Percentiles rank a stretch among this genome's conserved stretches.
phyloP scores from a whole-genome alignment of 2,888 invertebrate species.

The Caenorhabditis sulstoni region DNA sequence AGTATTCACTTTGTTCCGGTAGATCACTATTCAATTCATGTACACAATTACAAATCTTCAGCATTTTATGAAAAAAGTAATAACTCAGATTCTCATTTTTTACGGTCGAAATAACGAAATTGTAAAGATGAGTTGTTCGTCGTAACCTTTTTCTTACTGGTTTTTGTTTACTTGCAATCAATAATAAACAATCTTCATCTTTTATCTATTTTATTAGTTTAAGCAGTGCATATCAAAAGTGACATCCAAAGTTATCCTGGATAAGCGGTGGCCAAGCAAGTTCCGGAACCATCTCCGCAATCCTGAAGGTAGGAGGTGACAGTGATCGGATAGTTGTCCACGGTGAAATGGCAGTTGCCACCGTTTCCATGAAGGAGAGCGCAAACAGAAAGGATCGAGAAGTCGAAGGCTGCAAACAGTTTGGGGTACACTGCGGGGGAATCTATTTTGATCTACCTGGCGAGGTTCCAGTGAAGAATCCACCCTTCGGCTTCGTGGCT shows the following conservation, averaged over 20 bases:
- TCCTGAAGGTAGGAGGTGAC: conserved; percentile 75
- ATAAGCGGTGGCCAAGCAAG: conserved; percentile 74
- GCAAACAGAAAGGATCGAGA: conserved; percentile 77
- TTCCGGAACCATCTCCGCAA: conserved; percentile 70
- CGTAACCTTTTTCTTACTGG: conserved; percentile 6
- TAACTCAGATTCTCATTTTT: conserved; percentile 47
- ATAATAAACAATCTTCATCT: not conserved
- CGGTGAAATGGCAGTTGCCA: conserved; percentile 72
- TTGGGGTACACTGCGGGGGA: conserved; percentile 10
- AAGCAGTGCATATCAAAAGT: not conserved
- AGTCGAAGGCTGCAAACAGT: conserved; percentile 76
- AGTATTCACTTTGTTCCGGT: conserved; percentile 24
- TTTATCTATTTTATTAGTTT: too few relatives aligned
- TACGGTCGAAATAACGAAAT: conserved; percentile 33
- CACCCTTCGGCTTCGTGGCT: conserved; percentile 74
- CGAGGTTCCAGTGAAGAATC: conserved; percentile 78
- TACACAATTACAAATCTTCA: conserved; percentile 21
- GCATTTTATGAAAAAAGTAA: conserved; percentile 45
- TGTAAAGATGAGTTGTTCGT: conserved; percentile 25
- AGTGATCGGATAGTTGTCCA: conserved; percentile 65
- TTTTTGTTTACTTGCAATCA: conserved; percentile 20
- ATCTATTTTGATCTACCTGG: conserved; percentile 68
- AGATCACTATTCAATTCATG: conserved; percentile 46
- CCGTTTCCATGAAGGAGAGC: conserved; percentile 74
- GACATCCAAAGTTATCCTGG: conserved; percentile 55